Percentiles rank a stretch among this genome's conserved stretches.
phyloP scores from a whole-genome alignment of 2,113 vertebrate species.

The Harpagus bidentatus region DNA sequence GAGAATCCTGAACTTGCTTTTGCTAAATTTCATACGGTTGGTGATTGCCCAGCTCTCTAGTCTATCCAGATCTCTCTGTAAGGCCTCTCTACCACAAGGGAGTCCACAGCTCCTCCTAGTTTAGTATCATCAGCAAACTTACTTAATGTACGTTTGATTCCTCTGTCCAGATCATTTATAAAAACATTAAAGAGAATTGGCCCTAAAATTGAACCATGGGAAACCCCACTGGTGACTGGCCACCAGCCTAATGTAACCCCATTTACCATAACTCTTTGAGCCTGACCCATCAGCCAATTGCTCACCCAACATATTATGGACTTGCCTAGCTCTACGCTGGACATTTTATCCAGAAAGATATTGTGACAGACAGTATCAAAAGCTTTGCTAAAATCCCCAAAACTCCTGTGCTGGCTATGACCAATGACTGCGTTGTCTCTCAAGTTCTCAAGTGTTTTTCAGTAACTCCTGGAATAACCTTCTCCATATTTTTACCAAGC shows the following conservation, averaged over 20 bases:
- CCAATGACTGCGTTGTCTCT: not conserved
- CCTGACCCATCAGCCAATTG: rapidly evolving
- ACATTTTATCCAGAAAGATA: not conserved
- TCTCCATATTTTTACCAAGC: not conserved
- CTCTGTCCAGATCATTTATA: not conserved
- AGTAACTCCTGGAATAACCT: not conserved
- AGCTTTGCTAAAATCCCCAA: not conserved
- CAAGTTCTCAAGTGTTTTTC: not conserved
- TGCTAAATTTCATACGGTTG: not conserved
- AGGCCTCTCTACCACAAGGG: rapidly evolving
- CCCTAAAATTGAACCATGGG: not conserved
- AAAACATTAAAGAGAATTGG: not conserved
- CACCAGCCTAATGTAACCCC: not conserved
- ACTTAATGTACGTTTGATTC: not conserved
- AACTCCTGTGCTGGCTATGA: rapidly evolving
- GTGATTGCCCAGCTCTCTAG: not conserved
- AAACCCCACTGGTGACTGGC: rapidly evolving
- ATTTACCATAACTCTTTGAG: not conserved
- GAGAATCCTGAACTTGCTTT: not conserved
- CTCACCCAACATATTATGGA: not conserved
- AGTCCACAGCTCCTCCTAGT: not conserved
- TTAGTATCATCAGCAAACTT: not conserved
- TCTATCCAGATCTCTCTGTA: not conserved
- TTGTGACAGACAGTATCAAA: not conserved
- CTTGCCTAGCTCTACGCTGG: not conserved